These are phyloP conservation scores for Brevimyrus niger DNA, from an alignment of 2,113 vertebrate species.

Conservation along the genomic window DNA sequence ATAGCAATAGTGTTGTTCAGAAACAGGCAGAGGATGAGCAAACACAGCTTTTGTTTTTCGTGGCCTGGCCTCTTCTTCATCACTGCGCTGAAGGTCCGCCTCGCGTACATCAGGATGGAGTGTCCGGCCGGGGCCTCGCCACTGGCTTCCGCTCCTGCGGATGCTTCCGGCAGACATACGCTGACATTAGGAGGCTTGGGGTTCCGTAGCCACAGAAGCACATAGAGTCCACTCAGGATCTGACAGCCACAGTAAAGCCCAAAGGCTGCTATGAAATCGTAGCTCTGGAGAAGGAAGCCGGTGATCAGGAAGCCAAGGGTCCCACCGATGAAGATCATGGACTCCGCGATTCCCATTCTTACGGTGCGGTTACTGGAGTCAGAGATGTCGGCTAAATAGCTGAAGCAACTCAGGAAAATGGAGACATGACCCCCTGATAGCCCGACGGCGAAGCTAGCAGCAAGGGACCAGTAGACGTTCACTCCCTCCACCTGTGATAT, in stretches of 20 bases:
- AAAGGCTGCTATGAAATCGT: conserved; percentile 32
- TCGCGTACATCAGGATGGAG: conserved; percentile 31
- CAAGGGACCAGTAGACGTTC: conserved; percentile 39
- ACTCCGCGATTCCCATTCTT: conserved; percentile 46
- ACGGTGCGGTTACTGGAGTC: conserved; percentile 34
- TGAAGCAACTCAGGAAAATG: conserved; percentile 50
- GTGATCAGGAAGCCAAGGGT: conserved; percentile 43
- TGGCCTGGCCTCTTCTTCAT: conserved; percentile 36
- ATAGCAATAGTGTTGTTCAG: conserved; percentile 41
- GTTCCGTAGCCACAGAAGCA: conserved; percentile 40
- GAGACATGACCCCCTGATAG: conserved; percentile 43
- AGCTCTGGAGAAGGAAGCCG: conserved; percentile 39
- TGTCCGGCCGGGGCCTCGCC: background rate
- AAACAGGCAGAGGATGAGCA: conserved; percentile 45
- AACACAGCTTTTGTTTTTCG: conserved; percentile 40
- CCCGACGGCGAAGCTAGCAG: conserved; percentile 32
- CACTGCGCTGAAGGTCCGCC: conserved; percentile 33
- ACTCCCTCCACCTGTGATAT: conserved; percentile 31
- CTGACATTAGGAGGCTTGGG: background rate
- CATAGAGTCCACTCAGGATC: conserved; percentile 34
- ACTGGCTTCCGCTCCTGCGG: background rate
- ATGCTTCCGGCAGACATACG: background rate
- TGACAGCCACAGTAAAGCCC: conserved; percentile 34
- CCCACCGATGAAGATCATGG: conserved; percentile 52
- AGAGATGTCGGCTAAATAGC: conserved; percentile 48